phyloP scores from a whole-genome alignment of 2,797 vertebrate genomes.

The Smutsia temminckii region DNA sequence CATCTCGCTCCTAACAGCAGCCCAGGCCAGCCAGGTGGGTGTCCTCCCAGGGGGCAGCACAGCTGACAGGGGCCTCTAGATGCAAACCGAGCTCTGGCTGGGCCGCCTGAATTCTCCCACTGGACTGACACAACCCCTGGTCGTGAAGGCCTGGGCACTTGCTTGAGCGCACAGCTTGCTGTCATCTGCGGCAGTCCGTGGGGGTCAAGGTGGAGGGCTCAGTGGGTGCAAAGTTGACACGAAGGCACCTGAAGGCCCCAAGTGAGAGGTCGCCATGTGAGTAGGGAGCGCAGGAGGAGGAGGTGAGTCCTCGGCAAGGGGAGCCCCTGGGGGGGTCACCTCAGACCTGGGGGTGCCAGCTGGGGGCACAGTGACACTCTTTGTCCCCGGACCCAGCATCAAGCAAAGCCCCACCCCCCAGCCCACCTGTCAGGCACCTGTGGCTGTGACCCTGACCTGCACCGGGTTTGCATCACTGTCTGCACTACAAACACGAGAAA shows the following conservation, averaged over 20 bases:
- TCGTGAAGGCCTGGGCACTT: not conserved
- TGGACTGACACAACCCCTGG: not conserved
- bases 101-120: not conserved
- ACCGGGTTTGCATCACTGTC: not conserved
- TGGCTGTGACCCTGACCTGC: not conserved
- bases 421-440: not conserved
- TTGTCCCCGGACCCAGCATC: not conserved
- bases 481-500: no score
- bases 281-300: not conserved
- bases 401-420: not conserved
- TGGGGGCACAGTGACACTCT: not conserved
- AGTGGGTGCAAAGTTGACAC: no score
- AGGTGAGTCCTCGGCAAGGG: not conserved
- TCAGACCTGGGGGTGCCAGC: not conserved
- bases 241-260: not conserved
- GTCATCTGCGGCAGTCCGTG: rapidly evolving
- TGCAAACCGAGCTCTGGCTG: not conserved
- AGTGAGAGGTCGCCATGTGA: not conserved
- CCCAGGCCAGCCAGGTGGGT: not conserved
- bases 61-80: not conserved
- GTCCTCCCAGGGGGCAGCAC: rapidly evolving
- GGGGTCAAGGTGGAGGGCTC: not conserved
- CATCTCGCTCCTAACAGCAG: not conserved
- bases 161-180: not conserved
- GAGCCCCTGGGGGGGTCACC: not conserved